Conservation (phyloP, 2,797 vertebrate species). For the Phalloptychus januarius region DNA sequence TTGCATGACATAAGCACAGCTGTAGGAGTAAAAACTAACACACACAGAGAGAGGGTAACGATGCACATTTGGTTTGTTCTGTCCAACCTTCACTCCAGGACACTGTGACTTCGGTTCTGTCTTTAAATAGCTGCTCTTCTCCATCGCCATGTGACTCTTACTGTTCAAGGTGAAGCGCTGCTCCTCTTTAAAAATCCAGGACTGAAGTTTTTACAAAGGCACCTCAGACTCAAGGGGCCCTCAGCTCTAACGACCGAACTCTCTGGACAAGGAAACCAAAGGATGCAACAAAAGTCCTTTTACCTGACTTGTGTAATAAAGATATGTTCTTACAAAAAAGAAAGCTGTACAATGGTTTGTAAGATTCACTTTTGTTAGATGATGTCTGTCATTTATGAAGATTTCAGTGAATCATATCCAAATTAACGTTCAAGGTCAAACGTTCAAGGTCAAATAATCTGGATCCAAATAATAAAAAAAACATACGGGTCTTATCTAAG, state of each 20-base stretch:
- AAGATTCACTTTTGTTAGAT: neutral
- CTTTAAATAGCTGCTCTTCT: constrained; percentile 65
- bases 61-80: constrained; percentile 18
- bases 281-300: neutral
- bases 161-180: constrained; percentile 57
- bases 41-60: constrained; percentile 13
- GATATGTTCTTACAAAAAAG: neutral
- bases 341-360: neutral
- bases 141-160: constrained; percentile 57
- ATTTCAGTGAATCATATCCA: neutral
- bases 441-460: neutral
- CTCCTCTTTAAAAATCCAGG: constrained; percentile 25
- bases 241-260: constrained; percentile 13
- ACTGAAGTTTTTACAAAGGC: constrained; percentile 19
- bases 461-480: neutral
- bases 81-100: constrained; percentile 59
- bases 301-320: neutral
- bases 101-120: constrained; percentile 50
- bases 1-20: constrained; percentile 34
- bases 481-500: neutral
- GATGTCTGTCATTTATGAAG: neutral
- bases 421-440: neutral
- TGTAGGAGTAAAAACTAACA: constrained; percentile 1
- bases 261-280: constrained; percentile 8
- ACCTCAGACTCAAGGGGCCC: constrained; percentile 1